Conservation (phyloP, 2,113 vertebrate genomes). For the Epinephelus fuscoguttatus region DNA sequence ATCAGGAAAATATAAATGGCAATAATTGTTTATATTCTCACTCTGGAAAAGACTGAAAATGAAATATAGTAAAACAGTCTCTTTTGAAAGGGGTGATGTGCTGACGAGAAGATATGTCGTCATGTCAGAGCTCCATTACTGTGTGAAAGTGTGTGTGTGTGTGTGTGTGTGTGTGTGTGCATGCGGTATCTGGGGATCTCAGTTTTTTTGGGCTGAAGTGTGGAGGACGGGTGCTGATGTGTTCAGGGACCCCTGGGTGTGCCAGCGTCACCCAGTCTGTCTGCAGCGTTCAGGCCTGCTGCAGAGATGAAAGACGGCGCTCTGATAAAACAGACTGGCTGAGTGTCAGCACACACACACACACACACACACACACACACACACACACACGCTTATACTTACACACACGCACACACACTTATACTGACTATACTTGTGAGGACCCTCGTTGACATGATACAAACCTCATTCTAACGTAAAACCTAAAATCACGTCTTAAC, state of each 20-base stretch:
- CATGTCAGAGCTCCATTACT: neutral
- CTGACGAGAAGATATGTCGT: constrained; percentile 21
- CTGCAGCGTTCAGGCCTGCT: constrained; percentile 55
- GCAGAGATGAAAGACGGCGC: constrained; percentile 71
- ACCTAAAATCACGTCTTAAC: no score
- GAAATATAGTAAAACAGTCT: neutral
- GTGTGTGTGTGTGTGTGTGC: constrained; percentile 7
- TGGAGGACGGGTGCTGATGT: constrained; percentile 50
- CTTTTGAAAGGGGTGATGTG: neutral
- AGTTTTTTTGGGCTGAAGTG: constrained; percentile 37
- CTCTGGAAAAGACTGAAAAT: constrained; percentile 13
- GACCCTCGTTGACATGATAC: no score
- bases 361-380: constrained; percentile 21
- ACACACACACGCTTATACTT: neutral
- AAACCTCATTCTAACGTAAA: no score
- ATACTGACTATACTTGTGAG: no score
- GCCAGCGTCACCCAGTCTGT: constrained; percentile 50
- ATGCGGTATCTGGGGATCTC: constrained; percentile 42
- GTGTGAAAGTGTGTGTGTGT: neutral
- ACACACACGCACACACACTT: constrained; percentile 5
- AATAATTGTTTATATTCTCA: neutral
- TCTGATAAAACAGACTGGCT: constrained; percentile 65
- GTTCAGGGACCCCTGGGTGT: constrained; percentile 68
- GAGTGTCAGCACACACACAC: constrained; percentile 29
- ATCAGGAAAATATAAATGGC: no score